These are phyloP conservation scores for Lithobius niger DNA, from an alignment of 1,140 invertebrate species.

Conservation along the genomic window DNA sequence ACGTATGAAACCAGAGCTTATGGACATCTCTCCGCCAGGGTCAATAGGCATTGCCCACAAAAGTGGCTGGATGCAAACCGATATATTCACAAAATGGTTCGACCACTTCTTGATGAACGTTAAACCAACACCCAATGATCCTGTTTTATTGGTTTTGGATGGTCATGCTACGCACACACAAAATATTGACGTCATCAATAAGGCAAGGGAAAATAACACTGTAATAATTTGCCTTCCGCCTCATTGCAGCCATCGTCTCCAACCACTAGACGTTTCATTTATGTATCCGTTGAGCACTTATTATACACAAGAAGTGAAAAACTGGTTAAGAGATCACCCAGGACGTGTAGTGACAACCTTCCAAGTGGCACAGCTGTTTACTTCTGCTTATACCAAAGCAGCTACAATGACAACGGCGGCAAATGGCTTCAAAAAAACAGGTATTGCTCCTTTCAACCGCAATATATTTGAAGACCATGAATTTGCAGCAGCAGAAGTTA, in stretches of 20 bases:
- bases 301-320: conserved; percentile 6
- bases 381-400: conserved; percentile 24
- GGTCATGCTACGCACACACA: conserved; percentile 20
- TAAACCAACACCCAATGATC: conserved; percentile 18
- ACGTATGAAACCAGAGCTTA: neutral
- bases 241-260: conserved; percentile 18
- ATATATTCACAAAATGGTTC: conserved; percentile 30
- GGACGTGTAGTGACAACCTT: conserved; percentile 16
- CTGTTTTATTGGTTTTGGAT: conserved; percentile 29
- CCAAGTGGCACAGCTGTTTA: conserved; percentile 27
- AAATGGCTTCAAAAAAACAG: conserved; percentile 28
- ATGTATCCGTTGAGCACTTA: conserved; percentile 19
- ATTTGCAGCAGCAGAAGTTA: conserved; percentile 22
- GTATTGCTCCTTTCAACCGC: conserved; percentile 28
- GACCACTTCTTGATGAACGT: conserved; percentile 24
- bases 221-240: neutral
- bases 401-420: conserved; percentile 28
- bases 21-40: neutral
- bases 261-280: conserved; percentile 20
- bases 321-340: conserved; percentile 10
- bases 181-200: conserved; percentile 2
- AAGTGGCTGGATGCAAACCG: conserved; percentile 17
- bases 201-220: neutral
- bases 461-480: conserved; percentile 27
- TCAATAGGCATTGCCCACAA: neutral